phyloP scores from a whole-genome alignment of 2,113 vertebrate genomes.

The Thamnophis sirtalis region DNA sequence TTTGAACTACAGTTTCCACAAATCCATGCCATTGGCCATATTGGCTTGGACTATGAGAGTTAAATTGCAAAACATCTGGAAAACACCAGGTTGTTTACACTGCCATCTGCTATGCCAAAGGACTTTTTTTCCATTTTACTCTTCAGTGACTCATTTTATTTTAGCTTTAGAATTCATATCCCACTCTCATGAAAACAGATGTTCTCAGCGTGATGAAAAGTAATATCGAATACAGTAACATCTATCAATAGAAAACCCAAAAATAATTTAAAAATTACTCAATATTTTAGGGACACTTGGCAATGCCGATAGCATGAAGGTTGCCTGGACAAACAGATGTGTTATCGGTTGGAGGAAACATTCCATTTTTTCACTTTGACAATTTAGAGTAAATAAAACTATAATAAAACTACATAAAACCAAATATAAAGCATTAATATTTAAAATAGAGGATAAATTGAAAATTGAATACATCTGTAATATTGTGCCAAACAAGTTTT shows the following conservation, averaged over 20 bases:
- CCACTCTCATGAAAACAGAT: background rate
- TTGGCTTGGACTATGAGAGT: background rate
- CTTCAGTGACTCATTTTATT: background rate
- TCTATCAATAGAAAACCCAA: background rate
- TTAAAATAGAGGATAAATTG: background rate
- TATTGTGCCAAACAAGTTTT: background rate
- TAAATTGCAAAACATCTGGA: background rate
- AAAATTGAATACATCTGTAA: background rate
- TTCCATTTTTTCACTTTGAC: background rate
- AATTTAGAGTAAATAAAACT: background rate
- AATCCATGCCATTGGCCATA: background rate
- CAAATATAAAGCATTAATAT: background rate
- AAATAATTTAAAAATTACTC: background rate
- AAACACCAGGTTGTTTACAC: background rate
- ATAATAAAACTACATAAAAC: background rate
- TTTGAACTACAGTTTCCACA: background rate
- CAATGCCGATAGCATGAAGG: background rate
- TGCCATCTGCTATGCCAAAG: background rate
- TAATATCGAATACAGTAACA: background rate
- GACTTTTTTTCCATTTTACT: background rate
- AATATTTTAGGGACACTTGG: background rate
- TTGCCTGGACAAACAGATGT: background rate
- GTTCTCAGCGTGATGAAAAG: background rate
- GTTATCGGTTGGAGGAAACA: background rate
- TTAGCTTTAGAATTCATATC: background rate